Conservation (phyloP, 2,113 vertebrate species). For the Neogobius melanostomus region DNA sequence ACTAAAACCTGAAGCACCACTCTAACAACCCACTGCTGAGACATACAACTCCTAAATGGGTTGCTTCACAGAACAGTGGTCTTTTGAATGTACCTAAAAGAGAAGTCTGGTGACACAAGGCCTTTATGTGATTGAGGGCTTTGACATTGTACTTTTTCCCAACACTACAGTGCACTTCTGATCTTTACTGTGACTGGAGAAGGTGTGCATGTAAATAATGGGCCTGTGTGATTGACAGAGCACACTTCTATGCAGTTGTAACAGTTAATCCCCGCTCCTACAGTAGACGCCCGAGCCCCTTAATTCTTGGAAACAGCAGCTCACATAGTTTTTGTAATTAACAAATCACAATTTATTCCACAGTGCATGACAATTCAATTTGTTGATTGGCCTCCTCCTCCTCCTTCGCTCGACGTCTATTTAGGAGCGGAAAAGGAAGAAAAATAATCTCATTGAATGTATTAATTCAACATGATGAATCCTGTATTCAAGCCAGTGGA, state of each 20-base stretch:
- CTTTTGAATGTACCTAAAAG: conserved; percentile 49
- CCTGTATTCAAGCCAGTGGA: conserved; percentile 99
- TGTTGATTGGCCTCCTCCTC: conserved; percentile 87
- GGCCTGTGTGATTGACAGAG: conserved; percentile 32
- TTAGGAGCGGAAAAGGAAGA: conserved; percentile 56
- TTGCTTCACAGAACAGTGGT: conserved; percentile 44
- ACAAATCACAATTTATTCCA: conserved; percentile 97
- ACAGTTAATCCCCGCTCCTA: conserved; percentile 84
- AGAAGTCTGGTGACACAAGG: conserved; percentile 52
- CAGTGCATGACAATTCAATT: conserved; percentile 99
- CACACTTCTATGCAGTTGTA: conserved; percentile 37
- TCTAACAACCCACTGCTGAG: conserved; percentile 54
- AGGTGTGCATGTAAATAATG: background rate
- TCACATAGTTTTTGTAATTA: conserved; percentile 87
- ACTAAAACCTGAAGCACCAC: conserved; percentile 39
- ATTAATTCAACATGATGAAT: conserved; percentile 99
- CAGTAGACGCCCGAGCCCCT: conserved; percentile 86
- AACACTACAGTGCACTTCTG: background rate
- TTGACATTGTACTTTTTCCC: conserved; percentile 1
- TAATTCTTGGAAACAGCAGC: conserved; percentile 90
- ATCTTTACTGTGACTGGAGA: background rate
- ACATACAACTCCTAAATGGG: conserved; percentile 62
- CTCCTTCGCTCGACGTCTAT: conserved; percentile 50
- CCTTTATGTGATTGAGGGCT: background rate
- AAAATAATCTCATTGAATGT: conserved; percentile 94